Base-by-base conservation (phyloP, 53 echinoderm and acorn worm genomes). In the Antedon mediterranea region DNA sequence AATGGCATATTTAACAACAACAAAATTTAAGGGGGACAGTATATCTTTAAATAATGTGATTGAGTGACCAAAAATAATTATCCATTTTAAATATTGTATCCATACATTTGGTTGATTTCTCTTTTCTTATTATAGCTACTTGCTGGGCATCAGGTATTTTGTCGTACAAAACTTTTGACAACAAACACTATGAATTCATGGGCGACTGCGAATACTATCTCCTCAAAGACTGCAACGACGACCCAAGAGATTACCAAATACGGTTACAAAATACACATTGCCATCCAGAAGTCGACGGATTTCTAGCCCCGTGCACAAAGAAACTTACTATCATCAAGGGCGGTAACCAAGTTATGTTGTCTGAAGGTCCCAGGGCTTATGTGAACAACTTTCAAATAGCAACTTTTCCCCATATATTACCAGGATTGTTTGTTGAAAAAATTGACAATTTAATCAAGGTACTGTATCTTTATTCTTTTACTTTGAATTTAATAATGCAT, bases 81-180 rank as follows among this genome's bases (percentile, higher is more conserved):
- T 6, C 11, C 4, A 37, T 6, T 37, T 6, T 37, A 37, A 37
- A 37, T 37, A 37, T 37, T 6, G 4, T 37, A 37, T 79, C 26
- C 31, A 31, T 77, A 33, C 31, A 71, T 18, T 34, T 28, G 4
- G 37, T 30, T 32, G 34, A n/a, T n/a, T n/a, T n/a, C n/a, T n/a
- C n/a, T n/a, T n/a, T 1, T 71, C 31, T 77, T 31, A 30, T 34
- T 41, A 20, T 74, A 90, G 90, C 81, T 27, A n/a, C 81, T 23
- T 90, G 90, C 31, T 80, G 83, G 76, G 79, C 78, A 14, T 33
- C 82, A 28, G 90, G 90, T 11, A 84, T 88, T 72, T 82, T 85
- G 27, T 88, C 88, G 44, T 83, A 87, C 77, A 79, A 75, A 28
- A 87, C 87, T 0, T 87, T 87, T 28, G 87, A 87, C 43, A 75